Base-by-base conservation (phyloP, 2,888 invertebrate species). In the Eupsilia transversa region DNA sequence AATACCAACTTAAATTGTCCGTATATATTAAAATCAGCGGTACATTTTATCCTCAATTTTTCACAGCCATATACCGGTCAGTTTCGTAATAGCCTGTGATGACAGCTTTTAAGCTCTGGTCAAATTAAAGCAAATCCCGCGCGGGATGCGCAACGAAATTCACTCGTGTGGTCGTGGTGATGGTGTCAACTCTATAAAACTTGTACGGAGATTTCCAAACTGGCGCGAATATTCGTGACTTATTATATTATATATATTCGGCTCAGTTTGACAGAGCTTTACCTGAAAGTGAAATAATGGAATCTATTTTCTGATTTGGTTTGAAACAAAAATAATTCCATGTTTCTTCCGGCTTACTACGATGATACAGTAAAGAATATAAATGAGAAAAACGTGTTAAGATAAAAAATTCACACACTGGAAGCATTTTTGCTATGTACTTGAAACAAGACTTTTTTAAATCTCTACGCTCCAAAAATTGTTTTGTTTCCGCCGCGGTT, bases 401-500 rank as follows among this genome's bases (percentile, higher is more conserved):
- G 56, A 77, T 63, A 72, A 77, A 41, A 57, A 72, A 79, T 71
- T 70, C 74, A 61, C 49, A 63, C 54, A 54, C 57, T 41, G 46
- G 12, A 60, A 67, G 17, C 43, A 49, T 73, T 67, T 60, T 57
- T 54, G 27, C 35, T 54, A n/a, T 2, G 41, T 12, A 27, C 38
- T 33, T 57, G 1, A 54, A 10, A 54, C 30, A 35, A 38, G 46
- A 67, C 2, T 33, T 52, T 72, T 67, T 74, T 70, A n/a, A 68
- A 83, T 76, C 57, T 80, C 35, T 33, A 12, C 30, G 49, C 65
- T 68, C 27, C 30, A 72, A 68, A 79, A 77, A 72, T 20, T 43
- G 43, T 54, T 78, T 74, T 81, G 79, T 84, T 81, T 70, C 57
- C 52, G 67, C 23, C n/a, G 20, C 20, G 57, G n/a, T 76, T 69